A percentile compares a stretch with the other conserved stretches of the same genome.
phyloP scores from a whole-genome alignment of 92 coral and sea anemone genomes.

The Pocillopora meandrina region DNA sequence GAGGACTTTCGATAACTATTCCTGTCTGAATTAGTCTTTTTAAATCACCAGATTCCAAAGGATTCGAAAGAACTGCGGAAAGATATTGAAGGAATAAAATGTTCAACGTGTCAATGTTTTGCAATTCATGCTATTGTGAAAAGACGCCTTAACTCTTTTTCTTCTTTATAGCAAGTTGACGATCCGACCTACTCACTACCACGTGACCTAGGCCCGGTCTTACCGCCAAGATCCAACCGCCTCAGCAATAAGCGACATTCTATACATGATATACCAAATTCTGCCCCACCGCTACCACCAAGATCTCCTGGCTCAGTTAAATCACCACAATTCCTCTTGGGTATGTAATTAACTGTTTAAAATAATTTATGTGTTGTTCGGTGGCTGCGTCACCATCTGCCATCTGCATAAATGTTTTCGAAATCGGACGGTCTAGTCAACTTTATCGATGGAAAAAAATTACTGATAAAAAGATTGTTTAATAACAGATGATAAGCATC shows the following conservation, averaged over 20 bases:
- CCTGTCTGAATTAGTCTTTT: background rate
- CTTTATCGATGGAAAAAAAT: no score
- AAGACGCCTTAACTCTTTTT: background rate
- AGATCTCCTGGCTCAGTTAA: background rate
- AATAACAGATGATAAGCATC: no score
- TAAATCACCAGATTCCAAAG: background rate
- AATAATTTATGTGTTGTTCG: no score
- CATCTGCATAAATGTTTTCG: no score
- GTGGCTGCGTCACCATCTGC: no score
- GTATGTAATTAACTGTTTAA: background rate
- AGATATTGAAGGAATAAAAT: no score
- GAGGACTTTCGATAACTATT: background rate
- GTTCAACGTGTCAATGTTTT: no score
- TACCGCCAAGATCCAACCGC: background rate
- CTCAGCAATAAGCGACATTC: conserved; percentile 16
- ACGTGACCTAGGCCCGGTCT: background rate
- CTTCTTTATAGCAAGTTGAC: background rate
- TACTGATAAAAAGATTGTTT: no score
- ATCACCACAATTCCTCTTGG: background rate
- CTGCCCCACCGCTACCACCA: conserved; percentile 19
- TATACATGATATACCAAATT: conserved; percentile 15
- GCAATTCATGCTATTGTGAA: no score
- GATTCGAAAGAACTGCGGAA: no score
- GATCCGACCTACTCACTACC: background rate
- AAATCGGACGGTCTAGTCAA: no score